A percentile compares a stretch with the other conserved stretches of the same genome.
Conservation (phyloP, 1,140 invertebrate genomes). For the Anoplolepis gracilipes region DNA sequence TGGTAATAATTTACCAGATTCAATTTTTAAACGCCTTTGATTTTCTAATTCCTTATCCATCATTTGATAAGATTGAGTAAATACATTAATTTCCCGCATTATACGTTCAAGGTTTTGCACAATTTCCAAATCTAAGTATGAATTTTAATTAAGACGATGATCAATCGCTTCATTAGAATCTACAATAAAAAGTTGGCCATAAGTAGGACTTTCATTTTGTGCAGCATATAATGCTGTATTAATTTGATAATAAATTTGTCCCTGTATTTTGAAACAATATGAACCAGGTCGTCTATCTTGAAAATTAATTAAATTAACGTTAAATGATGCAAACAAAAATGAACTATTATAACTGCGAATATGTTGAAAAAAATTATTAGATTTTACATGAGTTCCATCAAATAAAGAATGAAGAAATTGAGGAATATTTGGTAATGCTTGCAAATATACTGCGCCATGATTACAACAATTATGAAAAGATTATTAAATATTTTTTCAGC, state of each 20-base stretch:
- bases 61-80: not conserved
- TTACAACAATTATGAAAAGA: not conserved
- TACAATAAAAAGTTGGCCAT: not conserved
- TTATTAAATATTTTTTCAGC: not conserved
- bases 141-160: not conserved
- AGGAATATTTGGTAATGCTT: not conserved
- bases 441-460: not conserved
- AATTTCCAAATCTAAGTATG: not conserved
- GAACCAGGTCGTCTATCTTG: not conserved
- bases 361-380: not conserved
- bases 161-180: not conserved
- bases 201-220: not conserved
- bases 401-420: not conserved
- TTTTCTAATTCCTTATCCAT: not conserved
- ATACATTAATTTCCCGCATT: not conserved
- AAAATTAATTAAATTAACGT: conserved; percentile 2
- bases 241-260: too few species aligned
- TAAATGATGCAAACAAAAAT: conserved; percentile 9
- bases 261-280: too few species aligned
- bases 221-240: not conserved
- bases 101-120: not conserved
- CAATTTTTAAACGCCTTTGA: not conserved
- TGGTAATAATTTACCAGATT: not conserved
- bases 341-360: not conserved
- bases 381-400: conserved; percentile 16